Percentiles rank a stretch among this genome's conserved stretches.
Evolutionary conservation across 2,113 vertebrate species (phyloP).

Genomic region (Colinus virginianus): DNA sequence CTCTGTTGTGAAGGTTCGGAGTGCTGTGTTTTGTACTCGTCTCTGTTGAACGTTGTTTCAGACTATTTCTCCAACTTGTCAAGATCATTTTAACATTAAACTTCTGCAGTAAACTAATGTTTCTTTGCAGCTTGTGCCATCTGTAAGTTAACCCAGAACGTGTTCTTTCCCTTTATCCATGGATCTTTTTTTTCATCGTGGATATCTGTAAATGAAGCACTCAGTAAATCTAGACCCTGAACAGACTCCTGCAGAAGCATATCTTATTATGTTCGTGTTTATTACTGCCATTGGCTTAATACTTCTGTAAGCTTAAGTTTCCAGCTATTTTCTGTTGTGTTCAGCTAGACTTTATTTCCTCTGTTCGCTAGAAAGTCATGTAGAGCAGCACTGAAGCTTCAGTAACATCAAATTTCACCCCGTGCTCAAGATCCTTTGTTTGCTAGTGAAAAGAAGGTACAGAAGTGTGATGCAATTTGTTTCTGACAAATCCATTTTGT

Average conservation of each 20-base stretch:
- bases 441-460: not conserved
- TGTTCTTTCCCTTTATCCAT: not conserved
- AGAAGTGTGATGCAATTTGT: not conserved
- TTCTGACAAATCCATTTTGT: not conserved
- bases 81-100: not conserved
- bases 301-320: not conserved
- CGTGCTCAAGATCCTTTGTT: not conserved
- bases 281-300: not conserved
- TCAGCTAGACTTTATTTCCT: not conserved
- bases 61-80: not conserved
- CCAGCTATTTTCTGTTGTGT: not conserved
- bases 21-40: accelerated
- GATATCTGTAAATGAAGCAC: not conserved
- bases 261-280: not conserved
- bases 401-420: not conserved
- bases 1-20: accelerated
- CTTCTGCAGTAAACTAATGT: not conserved
- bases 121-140: not conserved
- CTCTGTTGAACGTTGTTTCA: accelerated
- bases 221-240: not conserved
- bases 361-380: not conserved
- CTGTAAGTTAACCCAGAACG: not conserved
- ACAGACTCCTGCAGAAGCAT: not conserved
- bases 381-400: not conserved
- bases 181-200: not conserved